phyloP scores from a whole-genome alignment of 2,113 vertebrate genomes.

The human region DNA sequence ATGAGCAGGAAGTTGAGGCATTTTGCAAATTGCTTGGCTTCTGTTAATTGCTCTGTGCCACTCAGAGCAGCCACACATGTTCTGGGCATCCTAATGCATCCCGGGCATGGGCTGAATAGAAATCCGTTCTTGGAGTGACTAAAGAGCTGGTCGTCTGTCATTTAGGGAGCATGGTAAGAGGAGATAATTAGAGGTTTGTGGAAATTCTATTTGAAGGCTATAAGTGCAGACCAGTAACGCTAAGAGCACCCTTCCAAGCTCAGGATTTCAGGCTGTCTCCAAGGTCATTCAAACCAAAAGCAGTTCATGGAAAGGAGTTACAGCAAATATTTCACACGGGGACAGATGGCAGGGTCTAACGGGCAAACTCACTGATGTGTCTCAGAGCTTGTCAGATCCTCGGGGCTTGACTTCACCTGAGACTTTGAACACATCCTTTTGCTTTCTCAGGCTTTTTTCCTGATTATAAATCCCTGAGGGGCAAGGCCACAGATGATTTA shows the following conservation, averaged over 20 bases:
- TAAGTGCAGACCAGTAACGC: constrained; percentile 49
- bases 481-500: not conserved
- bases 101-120: constrained; percentile 12
- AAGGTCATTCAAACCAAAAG: constrained; percentile 71
- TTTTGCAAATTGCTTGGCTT: constrained; percentile 52
- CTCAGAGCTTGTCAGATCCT: constrained; percentile 23
- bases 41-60: constrained; percentile 37
- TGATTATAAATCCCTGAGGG: not conserved
- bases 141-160: constrained; percentile 49
- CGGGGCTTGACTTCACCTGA: not conserved
- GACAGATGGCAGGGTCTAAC: constrained; percentile 64
- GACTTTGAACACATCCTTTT: not conserved
- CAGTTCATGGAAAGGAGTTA: not conserved
- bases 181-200: constrained; percentile 66
- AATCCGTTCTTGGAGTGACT: constrained; percentile 61
- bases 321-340: not conserved
- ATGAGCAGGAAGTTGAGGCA: constrained; percentile 61
- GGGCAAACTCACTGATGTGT: constrained; percentile 16
- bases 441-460: not conserved
- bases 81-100: constrained; percentile 30
- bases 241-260: constrained; percentile 40
- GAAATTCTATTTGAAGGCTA: constrained; percentile 57
- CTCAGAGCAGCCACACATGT: not conserved
- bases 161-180: constrained; percentile 43
- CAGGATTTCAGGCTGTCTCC: constrained; percentile 15